A percentile compares a stretch with the other conserved stretches of the same genome.
Evolutionary conservation across 1,140 invertebrate species (phyloP).

Genomic region (Panagrolaimus sp.): DNA sequence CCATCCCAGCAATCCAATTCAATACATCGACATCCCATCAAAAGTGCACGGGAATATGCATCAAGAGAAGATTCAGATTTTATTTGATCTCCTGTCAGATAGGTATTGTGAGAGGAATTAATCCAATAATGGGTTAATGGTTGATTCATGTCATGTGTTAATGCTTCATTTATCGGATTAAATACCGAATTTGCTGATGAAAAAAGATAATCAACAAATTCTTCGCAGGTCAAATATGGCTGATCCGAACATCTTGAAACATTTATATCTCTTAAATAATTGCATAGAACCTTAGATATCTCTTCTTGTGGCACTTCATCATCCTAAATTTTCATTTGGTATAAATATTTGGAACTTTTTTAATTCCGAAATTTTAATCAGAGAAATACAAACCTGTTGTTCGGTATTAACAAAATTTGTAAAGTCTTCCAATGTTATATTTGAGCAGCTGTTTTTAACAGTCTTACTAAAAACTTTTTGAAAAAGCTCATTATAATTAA

Average conservation of each 20-base stretch:
- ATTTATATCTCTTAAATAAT: slow-evolving; percentile 42
- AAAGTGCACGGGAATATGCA: slow-evolving; percentile 76
- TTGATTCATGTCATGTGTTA: slow-evolving; percentile 81
- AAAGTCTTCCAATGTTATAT: no score
- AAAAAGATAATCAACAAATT: slow-evolving; percentile 54
- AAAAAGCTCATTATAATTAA: no score
- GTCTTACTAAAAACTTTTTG: no score
- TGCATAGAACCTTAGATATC: slow-evolving; percentile 31
- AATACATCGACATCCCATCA: slow-evolving; percentile 60
- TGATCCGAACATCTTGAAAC: slow-evolving; percentile 36
- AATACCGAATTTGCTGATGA: slow-evolving; percentile 53
- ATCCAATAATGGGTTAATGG: slow-evolving; percentile 90
- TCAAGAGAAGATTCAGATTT: slow-evolving; percentile 80
- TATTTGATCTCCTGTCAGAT: slow-evolving; percentile 86
- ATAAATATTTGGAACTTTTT: slow-evolving; percentile 23
- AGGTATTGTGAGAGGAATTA: slow-evolving; percentile 91
- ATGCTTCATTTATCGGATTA: slow-evolving; percentile 62
- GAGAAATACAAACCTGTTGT: not conserved
- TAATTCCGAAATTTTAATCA: not conserved
- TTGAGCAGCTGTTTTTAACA: no score
- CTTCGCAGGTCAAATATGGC: slow-evolving; percentile 33
- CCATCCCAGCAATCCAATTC: slow-evolving; percentile 62
- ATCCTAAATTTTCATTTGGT: no score
- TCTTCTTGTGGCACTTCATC: slow-evolving; percentile 18
- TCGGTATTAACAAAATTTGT: no score